phyloP scores from a whole-genome alignment of 2,113 vertebrate species.

The Eleginops maclovinus region DNA sequence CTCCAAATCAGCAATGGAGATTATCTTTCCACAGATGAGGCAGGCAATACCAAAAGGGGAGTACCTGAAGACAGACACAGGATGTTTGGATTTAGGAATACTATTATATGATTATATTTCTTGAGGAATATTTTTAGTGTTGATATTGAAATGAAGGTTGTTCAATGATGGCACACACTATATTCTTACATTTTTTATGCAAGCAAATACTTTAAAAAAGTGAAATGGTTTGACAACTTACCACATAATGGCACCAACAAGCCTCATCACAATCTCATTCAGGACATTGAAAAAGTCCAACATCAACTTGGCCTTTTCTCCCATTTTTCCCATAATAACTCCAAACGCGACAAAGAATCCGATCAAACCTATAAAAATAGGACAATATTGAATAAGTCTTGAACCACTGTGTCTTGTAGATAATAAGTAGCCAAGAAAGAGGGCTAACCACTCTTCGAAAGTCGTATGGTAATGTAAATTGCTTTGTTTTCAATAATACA shows the following conservation, averaged over 20 bases:
- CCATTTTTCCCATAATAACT: constrained; percentile 98
- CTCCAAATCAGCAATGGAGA: constrained; percentile 97
- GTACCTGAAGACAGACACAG: constrained; percentile 86
- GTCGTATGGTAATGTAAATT: background rate
- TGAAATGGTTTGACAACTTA: constrained; percentile 79
- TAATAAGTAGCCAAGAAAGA: background rate
- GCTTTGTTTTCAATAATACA: background rate
- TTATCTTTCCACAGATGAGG: constrained; percentile 98
- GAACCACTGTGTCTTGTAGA: background rate
- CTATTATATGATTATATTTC: too few relatives aligned
- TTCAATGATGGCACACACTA: too few relatives aligned
- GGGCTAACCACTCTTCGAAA: background rate
- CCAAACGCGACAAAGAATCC: constrained; percentile 99
- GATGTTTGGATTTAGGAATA: background rate
- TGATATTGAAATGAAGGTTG: too few relatives aligned
- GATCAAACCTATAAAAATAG: constrained; percentile 88
- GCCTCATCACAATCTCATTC: constrained; percentile 98
- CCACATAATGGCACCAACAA: constrained; percentile 98
- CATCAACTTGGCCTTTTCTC: constrained; percentile 96
- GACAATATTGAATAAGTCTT: background rate
- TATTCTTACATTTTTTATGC: background rate
- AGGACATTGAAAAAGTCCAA: constrained; percentile 98
- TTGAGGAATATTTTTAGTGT: background rate
- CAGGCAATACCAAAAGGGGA: constrained; percentile 97
- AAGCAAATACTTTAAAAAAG: background rate